These are phyloP conservation scores for Etheostoma spectabile DNA, from an alignment of 2,113 vertebrate genomes.

Conservation along the genomic window DNA sequence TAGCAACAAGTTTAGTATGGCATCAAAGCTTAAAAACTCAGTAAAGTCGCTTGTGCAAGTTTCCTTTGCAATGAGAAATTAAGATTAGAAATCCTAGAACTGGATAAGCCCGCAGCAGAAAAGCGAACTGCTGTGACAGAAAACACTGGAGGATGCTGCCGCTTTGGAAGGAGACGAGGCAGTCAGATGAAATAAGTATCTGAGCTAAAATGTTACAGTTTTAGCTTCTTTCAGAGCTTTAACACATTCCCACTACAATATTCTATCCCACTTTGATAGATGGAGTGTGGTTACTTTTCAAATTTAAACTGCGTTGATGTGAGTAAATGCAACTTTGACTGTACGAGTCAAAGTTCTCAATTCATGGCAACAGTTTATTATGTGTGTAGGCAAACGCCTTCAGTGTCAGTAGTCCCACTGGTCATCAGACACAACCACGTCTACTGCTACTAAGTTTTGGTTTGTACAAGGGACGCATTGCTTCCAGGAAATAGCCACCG, in stretches of 20 bases:
- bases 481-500: not conserved
- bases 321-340: not conserved
- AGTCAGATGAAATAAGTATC: slow-evolving; percentile 40
- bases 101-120: slow-evolving; percentile 40
- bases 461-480: not conserved
- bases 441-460: not conserved
- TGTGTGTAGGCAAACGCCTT: not conserved
- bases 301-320: not conserved
- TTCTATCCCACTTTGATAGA: slow-evolving; percentile 26
- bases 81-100: slow-evolving; percentile 37
- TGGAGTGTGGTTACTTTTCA: slow-evolving; percentile 8
- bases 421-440: not conserved
- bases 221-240: slow-evolving; percentile 13
- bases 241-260: not conserved
- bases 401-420: not conserved
- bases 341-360: not conserved
- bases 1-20: not conserved
- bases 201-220: slow-evolving; percentile 20
- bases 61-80: slow-evolving; percentile 10
- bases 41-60: not conserved
- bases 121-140: slow-evolving; percentile 30
- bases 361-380: not conserved
- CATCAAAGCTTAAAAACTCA: slow-evolving; percentile 22
- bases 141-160: slow-evolving; percentile 39
- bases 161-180: slow-evolving; percentile 31